Conservation (phyloP, 2,888 invertebrate species). For the Clivina fossor region DNA sequence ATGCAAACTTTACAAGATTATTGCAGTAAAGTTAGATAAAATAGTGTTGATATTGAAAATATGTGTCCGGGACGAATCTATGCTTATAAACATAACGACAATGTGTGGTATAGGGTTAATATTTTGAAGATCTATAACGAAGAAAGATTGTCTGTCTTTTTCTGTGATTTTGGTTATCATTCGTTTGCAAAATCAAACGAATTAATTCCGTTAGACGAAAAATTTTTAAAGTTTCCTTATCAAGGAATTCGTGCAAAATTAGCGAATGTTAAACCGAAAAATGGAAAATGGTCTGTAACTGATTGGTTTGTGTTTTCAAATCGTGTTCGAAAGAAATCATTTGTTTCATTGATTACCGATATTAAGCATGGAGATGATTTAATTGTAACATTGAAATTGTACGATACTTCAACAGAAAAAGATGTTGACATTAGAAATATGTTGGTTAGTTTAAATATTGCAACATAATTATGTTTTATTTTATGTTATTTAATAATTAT, state of each 20-base stretch:
- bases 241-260: conserved; percentile 67
- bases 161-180: conserved; percentile 67
- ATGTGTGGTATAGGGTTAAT: conserved; percentile 71
- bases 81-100: conserved; percentile 68
- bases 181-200: conserved; percentile 58
- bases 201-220: conserved; percentile 57
- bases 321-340: conserved; percentile 67
- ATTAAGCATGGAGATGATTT: conserved; percentile 56
- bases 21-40: conserved; percentile 55
- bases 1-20: conserved; percentile 69
- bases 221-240: conserved; percentile 63
- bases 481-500: background rate
- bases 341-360: conserved; percentile 61
- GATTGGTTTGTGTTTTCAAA: conserved; percentile 74
- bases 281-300: conserved; percentile 68
- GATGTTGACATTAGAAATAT: conserved; percentile 69
- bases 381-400: conserved; percentile 66
- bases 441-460: conserved; percentile 62
- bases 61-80: conserved; percentile 63
- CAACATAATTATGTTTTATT: conserved; percentile 30
- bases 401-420: conserved; percentile 68
- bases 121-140: background rate
- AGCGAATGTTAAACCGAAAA: conserved; percentile 57
- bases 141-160: conserved; percentile 57
- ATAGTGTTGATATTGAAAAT: conserved; percentile 45